Base-by-base conservation (phyloP, 2,797 vertebrate species). In the Danio tinwini region DNA sequence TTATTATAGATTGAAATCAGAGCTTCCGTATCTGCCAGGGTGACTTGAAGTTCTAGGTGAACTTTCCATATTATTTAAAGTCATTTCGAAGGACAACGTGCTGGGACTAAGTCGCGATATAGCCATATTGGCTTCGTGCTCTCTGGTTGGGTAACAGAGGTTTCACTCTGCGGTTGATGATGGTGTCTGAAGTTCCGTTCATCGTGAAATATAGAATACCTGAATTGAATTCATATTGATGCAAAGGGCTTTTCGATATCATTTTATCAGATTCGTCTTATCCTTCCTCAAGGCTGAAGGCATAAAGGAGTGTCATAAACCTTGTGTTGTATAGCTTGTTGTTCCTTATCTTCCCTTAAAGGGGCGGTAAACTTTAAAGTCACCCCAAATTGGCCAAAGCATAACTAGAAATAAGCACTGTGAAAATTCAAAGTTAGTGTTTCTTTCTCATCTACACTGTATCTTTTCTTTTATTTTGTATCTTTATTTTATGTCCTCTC, bases 241-340 rank as follows among this genome's bases (percentile, higher is more conserved):
- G 67, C 49, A 76, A 84, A 86, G 85, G 85, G 85, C 85, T 86
- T 69, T 81, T 73, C 47, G 16, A 47, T 81, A 65, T 45, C 58
- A 79, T 81, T 67, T 68, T 78, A 73, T 77, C 62, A 79, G 56
- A 68, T 55, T 59, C 11, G n/a, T 69, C 76, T 76, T 79, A 73
- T 58, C 37, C 45, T 78, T 81, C 59, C 39, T 67, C 17, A 52
- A 70, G 55, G 56, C 65, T 70, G 47, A 12, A 68, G 67, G 19
- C 55, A 62, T 70, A 74, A 72, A 79, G 16, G 64, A 80, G 50
- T 16, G 61, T 56, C 59, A 73, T 64, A 73, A 73, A 73, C 59
- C 40, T 44, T 47, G 6, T 19, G 40, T 13, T 39, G 21, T 11
- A 56, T 16, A 73, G 40, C 39, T 39, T 56, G 59, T 73, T 9